These are phyloP conservation scores for Mythimna pallens DNA, from an alignment of 2,888 invertebrate genomes.

Conservation along the genomic window DNA sequence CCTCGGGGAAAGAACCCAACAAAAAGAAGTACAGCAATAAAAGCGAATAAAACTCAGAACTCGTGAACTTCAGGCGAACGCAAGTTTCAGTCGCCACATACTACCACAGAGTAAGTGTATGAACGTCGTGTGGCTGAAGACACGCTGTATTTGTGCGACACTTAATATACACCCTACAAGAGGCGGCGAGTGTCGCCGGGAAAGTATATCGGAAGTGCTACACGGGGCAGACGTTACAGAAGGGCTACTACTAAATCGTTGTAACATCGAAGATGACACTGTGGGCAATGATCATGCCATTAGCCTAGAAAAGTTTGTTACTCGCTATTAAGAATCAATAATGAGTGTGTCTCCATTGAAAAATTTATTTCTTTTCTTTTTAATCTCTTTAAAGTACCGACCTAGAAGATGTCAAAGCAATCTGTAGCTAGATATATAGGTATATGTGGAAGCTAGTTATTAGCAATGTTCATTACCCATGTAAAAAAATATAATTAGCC, in stretches of 20 bases:
- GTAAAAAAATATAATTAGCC: too few species aligned
- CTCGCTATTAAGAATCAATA: too few species aligned
- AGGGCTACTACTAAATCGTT: not conserved
- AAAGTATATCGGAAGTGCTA: slow-evolving; percentile 8
- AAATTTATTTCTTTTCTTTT: too few species aligned
- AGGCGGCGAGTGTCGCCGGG: not conserved
- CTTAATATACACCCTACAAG: slow-evolving; percentile 16
- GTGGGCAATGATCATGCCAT: too few species aligned
- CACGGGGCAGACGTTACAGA: not conserved
- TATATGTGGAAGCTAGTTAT: too few species aligned
- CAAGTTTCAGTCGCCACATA: not conserved
- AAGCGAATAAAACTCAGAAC: slow-evolving; percentile 5
- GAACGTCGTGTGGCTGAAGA: not conserved
- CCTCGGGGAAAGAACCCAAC: not conserved
- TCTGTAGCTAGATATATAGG: too few species aligned
- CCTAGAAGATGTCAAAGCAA: too few species aligned
- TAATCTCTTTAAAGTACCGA: too few species aligned
- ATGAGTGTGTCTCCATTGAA: too few species aligned
- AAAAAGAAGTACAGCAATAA: slow-evolving; percentile 10
- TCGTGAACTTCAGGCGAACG: not conserved
- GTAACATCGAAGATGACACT: too few species aligned
- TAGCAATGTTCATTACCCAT: too few species aligned
- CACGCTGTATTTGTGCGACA: slow-evolving; percentile 13
- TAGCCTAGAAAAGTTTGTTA: too few species aligned
- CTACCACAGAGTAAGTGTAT: not conserved